A percentile compares a stretch with the other conserved stretches of the same genome.
Evolutionary conservation across 2,888 invertebrate species (phyloP).

Genomic region (Netelia virgata): DNA sequence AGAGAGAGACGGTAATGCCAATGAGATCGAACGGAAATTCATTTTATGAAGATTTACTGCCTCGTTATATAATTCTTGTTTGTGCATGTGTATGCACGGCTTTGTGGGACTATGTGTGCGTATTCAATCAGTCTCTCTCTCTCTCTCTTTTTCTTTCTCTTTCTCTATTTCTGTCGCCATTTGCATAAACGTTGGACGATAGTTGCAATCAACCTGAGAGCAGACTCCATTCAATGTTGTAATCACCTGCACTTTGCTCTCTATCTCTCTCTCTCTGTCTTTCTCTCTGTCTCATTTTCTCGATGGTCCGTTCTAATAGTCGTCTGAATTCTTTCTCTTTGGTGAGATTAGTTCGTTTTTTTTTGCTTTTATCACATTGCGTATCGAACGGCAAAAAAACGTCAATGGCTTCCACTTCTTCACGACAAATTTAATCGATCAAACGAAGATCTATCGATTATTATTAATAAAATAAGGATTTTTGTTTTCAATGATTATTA

Average conservation of each 20-base stretch:
- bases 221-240: conserved; percentile 21
- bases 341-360: neutral
- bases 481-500: no score
- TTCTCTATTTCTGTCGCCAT: conserved; percentile 34
- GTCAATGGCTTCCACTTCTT: neutral
- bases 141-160: no score
- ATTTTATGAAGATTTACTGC: conserved; percentile 68
- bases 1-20: conserved; percentile 59
- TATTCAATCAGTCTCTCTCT: conserved; percentile 20
- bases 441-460: no score
- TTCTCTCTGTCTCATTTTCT: neutral
- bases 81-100: neutral
- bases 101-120: conserved; percentile 5
- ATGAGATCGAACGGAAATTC: conserved; percentile 69
- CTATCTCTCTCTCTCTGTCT: no score
- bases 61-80: conserved; percentile 54
- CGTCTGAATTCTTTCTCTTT: neutral
- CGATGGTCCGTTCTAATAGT: neutral
- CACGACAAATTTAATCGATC: neutral
- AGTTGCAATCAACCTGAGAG: conserved; percentile 46
- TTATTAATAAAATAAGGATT: no score
- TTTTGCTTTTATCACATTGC: neutral
- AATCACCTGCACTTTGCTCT: conserved; percentile 28
- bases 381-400: neutral
- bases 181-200: conserved; percentile 64